Percentiles rank a stretch among this genome's conserved stretches.
Conservation (phyloP, 2,888 invertebrate genomes). For the Griposia aprilina region DNA sequence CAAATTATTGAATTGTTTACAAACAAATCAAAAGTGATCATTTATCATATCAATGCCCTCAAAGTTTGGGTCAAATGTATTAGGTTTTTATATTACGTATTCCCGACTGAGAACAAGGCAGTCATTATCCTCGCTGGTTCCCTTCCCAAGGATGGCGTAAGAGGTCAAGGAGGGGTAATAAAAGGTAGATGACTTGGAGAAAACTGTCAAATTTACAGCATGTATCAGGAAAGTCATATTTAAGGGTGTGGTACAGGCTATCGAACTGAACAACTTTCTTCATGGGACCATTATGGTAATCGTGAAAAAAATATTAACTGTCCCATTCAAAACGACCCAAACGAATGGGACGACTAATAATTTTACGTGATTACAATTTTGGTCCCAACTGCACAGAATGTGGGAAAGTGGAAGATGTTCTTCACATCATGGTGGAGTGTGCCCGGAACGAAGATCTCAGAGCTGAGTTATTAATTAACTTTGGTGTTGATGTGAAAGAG, state of each 20-base stretch:
- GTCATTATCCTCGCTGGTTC: constrained; percentile 21
- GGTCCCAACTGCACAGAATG: too few relatives aligned
- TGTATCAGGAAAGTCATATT: not conserved
- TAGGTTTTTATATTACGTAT: constrained; percentile 45
- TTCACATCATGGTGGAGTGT: too few relatives aligned
- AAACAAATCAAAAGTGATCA: constrained; percentile 45
- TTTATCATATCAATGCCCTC: constrained; percentile 36
- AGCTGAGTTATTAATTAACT: too few relatives aligned
- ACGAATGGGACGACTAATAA: too few relatives aligned
- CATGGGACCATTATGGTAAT: not conserved
- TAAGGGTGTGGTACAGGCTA: not conserved
- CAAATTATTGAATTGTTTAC: constrained; percentile 53
- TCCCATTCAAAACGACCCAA: not conserved
- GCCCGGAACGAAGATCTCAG: too few relatives aligned
- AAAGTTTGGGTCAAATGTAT: constrained; percentile 55
- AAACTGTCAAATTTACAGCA: not conserved
- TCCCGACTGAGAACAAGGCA: constrained; percentile 16
- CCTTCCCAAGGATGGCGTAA: constrained; percentile 36
- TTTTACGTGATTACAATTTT: too few relatives aligned
- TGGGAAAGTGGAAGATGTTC: too few relatives aligned
- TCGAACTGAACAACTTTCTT: not conserved
- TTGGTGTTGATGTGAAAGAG: too few relatives aligned
- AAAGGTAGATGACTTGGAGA: constrained; percentile 10
- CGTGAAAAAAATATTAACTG: not conserved
- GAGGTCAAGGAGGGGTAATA: constrained; percentile 32